Conservation (phyloP, 2,113 vertebrate genomes). For the Progne subis region DNA sequence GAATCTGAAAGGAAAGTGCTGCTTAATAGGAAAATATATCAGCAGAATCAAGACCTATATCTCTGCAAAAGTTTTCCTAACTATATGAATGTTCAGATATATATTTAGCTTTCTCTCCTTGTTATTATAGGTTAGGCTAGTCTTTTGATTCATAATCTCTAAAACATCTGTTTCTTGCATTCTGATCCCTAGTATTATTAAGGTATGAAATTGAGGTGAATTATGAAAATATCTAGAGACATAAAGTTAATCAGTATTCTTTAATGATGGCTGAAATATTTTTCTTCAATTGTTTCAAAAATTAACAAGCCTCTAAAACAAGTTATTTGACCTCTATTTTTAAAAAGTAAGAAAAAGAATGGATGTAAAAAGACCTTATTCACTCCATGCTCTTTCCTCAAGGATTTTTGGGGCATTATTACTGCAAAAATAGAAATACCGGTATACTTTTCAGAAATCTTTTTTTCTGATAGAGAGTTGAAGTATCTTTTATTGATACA, state of each 20-base stretch:
- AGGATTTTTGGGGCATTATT: neutral
- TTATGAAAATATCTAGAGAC: neutral
- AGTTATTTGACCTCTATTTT: neutral
- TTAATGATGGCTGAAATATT: neutral
- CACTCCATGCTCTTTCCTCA: neutral
- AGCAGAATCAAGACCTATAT: neutral
- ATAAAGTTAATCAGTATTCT: neutral
- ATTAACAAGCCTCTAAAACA: neutral
- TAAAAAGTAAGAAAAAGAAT: neutral
- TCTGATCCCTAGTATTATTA: neutral
- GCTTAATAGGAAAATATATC: neutral
- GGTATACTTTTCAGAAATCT: neutral
- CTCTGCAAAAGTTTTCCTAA: neutral
- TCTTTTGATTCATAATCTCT: neutral
- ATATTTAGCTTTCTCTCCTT: neutral
- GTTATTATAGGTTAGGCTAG: neutral
- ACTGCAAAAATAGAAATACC: neutral
- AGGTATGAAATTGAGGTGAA: neutral
- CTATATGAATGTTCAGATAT: neutral
- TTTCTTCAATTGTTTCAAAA: neutral
- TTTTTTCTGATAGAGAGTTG: neutral
- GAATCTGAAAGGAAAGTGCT: neutral
- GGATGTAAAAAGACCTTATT: neutral
- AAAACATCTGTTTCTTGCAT: neutral
- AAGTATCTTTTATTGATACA: neutral